phyloP scores from a whole-genome alignment of 2,797 vertebrate species.

The Tinamus major region DNA sequence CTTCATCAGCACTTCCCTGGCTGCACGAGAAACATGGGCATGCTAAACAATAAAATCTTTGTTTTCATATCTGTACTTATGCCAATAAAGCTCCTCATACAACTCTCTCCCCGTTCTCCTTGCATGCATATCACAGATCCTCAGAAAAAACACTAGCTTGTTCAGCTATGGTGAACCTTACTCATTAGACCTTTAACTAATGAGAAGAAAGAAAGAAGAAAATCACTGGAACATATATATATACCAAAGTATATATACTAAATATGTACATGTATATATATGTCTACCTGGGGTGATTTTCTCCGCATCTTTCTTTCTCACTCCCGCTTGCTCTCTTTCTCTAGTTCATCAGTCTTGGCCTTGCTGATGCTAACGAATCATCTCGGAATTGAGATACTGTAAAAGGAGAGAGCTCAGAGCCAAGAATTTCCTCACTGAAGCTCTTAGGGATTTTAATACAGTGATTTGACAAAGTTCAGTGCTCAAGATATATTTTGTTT shows the following conservation, averaged over 20 bases:
- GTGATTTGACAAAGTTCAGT: neutral
- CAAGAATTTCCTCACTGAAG: neutral
- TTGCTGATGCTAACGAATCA: neutral
- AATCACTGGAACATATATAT: neutral
- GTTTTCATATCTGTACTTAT: conserved; percentile 6
- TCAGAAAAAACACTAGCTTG: neutral
- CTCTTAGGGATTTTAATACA: neutral
- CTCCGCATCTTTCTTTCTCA: neutral
- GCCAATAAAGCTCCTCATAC: conserved; percentile 32
- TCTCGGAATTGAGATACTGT: neutral
- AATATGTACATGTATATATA: neutral
- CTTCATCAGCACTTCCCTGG: conserved; percentile 42
- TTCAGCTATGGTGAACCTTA: neutral
- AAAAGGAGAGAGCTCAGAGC: neutral
- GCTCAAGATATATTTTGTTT: neutral
- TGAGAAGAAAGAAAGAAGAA: conserved; percentile 2
- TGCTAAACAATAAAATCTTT: conserved; percentile 34
- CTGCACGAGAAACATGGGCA: neutral
- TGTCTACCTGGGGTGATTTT: neutral
- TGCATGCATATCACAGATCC: neutral
- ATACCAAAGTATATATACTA: neutral
- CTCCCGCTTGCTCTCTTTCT: neutral
- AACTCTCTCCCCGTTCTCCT: neutral
- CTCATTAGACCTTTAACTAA: neutral
- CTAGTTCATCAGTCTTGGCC: neutral